Conservation (phyloP, 2,797 vertebrate species). For the Odontamblyopus rebecca region DNA sequence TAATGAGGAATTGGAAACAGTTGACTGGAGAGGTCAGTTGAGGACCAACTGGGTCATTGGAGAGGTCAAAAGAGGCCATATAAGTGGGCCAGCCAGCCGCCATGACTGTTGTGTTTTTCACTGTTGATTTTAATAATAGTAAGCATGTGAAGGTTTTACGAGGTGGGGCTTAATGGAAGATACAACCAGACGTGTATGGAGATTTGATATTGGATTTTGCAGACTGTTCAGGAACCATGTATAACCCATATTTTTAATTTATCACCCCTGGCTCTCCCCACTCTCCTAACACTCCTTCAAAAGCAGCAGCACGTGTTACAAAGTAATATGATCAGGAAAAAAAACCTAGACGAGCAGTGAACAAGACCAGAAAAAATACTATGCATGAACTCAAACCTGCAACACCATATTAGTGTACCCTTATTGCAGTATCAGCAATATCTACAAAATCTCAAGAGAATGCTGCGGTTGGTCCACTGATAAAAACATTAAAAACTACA, state of each 20-base stretch:
- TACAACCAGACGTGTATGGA: constrained; percentile 22
- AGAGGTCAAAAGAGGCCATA: constrained; percentile 38
- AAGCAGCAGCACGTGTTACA: constrained; percentile 11
- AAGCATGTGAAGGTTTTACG: constrained; percentile 53
- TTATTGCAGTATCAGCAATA: neutral
- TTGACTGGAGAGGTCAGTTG: constrained; percentile 50
- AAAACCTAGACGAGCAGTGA: constrained; percentile 3
- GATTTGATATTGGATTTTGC: constrained; percentile 13
- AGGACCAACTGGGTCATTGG: constrained; percentile 48
- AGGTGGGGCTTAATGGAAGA: constrained; percentile 39
- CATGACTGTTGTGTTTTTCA: constrained; percentile 23
- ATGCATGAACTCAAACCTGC: neutral
- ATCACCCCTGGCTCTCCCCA: constrained; percentile 45
- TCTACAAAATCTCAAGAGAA: neutral
- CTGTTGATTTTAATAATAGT: constrained; percentile 50
- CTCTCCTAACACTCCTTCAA: constrained; percentile 34
- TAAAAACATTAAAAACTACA: neutral
- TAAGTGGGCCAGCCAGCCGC: constrained; percentile 34
- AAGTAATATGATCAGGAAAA: constrained; percentile 1
- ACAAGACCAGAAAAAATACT: neutral
- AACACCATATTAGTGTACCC: neutral
- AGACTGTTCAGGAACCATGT: constrained; percentile 10
- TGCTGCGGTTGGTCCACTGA: neutral
- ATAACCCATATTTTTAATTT: constrained; percentile 9
- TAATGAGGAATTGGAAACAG: constrained; percentile 66